Evolutionary conservation across 2,888 invertebrate genomes (phyloP), one percentile per base, ranked within the genome.

Genomic region (Agrenia bidenticulata): DNA sequence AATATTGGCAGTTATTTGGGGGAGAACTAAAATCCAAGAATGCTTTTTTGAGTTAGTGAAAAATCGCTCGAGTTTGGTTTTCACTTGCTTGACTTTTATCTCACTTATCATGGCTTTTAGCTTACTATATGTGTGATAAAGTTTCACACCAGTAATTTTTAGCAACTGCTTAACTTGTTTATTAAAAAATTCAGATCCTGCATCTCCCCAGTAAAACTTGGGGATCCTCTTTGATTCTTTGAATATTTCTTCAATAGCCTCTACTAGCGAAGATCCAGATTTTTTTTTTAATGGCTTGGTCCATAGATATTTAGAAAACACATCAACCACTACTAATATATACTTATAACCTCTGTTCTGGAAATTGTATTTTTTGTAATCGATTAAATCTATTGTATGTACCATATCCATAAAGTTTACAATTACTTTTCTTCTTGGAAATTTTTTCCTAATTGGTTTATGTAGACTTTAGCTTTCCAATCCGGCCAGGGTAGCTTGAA

Each of bases 51-150:
- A 0, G n/a, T 65, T 21, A 0, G 61, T 61, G 32, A 57, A 56
- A 21, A 15, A 15, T 23, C 61, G n/a, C 1, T 11, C 50, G 1
- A 65, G 2, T 2, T 53, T 49, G 15, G 50, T 42, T 51, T 65
- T 65, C 5, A 61, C 13, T 17, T 55, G 49, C 1, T 13, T 13
- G 13, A 65, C 42, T 1, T 32, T 55, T 1, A 49, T 13, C 19
- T 65, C 65, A 2, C 54, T 60, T 7, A 50, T 11, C n/a, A 32
- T 39, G 1, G 56, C 15, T 39, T 64, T 64, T 1, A 39, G 17
- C 23, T 61, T 55, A 9, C 26, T 37, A 19, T 24, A 26, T 17
- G 64, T 64, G 15, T 23, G 26, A n/a, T 64, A 64, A 1, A 55
- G 19, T 9, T 21, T 1, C 17, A 61, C 54, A 11, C 27, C 15